Base-by-base conservation (phyloP, 2,113 vertebrate genomes). In the Cacatua alba region DNA sequence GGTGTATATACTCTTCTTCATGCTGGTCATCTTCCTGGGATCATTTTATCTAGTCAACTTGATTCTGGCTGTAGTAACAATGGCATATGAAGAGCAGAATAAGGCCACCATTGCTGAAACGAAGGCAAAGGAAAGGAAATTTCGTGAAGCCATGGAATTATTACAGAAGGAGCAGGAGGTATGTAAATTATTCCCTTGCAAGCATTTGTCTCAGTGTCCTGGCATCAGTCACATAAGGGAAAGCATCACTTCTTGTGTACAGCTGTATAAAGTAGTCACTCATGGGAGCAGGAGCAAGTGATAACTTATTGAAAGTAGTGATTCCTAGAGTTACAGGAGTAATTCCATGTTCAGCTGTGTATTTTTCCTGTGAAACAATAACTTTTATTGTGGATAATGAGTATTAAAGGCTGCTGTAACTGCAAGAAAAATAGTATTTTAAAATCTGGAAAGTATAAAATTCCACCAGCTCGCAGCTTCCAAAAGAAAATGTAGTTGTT, bases 41-140 rank as follows among this genome's bases (percentile, higher is more conserved):
- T 99, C 99, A 39, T 99, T 99, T 98, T 99, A 99, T 98, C 97
- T 99, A 97, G 98, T 99, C 92, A 99, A 99, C 96, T 97, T 99
- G 94, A 99, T 99, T 98, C 96, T 99, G 97, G 99, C 99, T 8
- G 99, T 99, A 92, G 99, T 99, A 31, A 99, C 99, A 39, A 99
- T 99, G 99, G 99, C 99, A 1, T 99, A 99, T 0, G 99, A 99
- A 92, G 99, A 99, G 83, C 99, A 99, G 97, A 99, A 99, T 96
- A 98, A 99, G 94, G 99, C 99, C 17, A 99, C 99, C 72, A 98
- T 99, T n/a, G 99, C 99, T 7, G 99, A 99, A 97, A 99, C 99
- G 0, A 95, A 98, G 82, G 98, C 98, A 95, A 99, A 99, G 59
- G 99, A 99, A 76, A 98, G 97, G 31, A 98, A 98, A 91, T 99